Evolutionary conservation across 2,113 vertebrate genomes (phyloP), one percentile per base, ranked within the genome.

Genomic region (Protobothrops flavoviridis): DNA sequence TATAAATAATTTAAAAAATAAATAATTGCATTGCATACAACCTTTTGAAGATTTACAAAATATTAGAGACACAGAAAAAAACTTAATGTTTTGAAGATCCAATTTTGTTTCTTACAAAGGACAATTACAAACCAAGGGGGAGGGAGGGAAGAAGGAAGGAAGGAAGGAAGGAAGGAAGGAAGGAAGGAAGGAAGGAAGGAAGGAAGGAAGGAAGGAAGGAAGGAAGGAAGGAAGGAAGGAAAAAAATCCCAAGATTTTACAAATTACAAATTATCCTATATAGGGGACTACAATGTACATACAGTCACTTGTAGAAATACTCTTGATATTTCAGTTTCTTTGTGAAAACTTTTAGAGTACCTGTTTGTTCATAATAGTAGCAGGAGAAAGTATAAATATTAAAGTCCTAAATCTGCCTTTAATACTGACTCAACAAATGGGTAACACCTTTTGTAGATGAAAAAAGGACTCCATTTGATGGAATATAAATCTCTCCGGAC

Each of bases 321-420:
- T 10, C 17, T 55, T 74, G 59, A 88, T 74, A 81, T 5, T 48
- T n/a, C 20, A 74, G 55, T 48, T 85, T 33, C 21, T 93, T 94
- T 45, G 4, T 43, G 69, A 86, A 15, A 93, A 95, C 59, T 88
- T 92, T 74, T 33, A 59, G 92, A 23, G 93, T 94, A 87, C 43
- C 4, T 39, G 69, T 50, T 39, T 91, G 9, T 24, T 45, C 89
- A 55, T 90, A 59, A 90, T 91, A 59, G 56, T 89, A 3, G 50
- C 29, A 89, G 0, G 8, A 74, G n/a, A 39, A 94, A 88, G 88
- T 4, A 87, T 3, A 8, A 33, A 56, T 33, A 48, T 23, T 87
- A 86, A 92, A 91, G 87, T 90, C 45, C 85, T 23, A 61, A 11
- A 85, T 94, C 59, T 92, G 12, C 5, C 81, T 95, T 61, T 93